Evolutionary conservation across 2,113 vertebrate species (phyloP), one percentile per base, ranked within the genome.

Genomic region (Dromaius novaehollandiae): DNA sequence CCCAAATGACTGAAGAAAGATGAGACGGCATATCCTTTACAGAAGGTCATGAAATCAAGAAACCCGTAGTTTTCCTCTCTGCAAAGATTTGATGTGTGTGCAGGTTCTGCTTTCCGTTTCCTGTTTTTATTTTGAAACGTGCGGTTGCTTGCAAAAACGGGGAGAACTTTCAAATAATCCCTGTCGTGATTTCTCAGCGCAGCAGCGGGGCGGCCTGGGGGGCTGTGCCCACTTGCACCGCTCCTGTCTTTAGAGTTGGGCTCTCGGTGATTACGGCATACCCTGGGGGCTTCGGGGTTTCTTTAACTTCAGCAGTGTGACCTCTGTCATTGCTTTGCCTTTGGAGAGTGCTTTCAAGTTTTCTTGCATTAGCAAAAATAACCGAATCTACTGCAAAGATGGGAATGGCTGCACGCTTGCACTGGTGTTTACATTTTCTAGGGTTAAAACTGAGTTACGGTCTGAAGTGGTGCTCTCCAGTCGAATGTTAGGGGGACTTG

Each of bases 31-130:
- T 79, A 21, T 8, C n/a, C 30, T 40, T 65, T 51, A 8, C 14
- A 15, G 66, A 36, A 46, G 15, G 44, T 17, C 44, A 46, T 6
- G 26, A 40, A 53, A n/a, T n/a, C 7, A 34, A 2, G 3, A 34
- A 53, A 70, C 48, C 26, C 82, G 65, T 40, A 8, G 44, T 80
- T 89, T 92, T 92, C 66, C 51, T 92, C 44, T 65, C 53, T 84
- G 38, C 44, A 13, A 61, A 77, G 48, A 28, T 55, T 80, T 65
- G 0, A 3, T 44, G 55, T 53, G 17, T 90, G 89, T 81, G 69
- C 82, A 82, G 68, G 80, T 97, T 90, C 90, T 94, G 89, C 91
- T 95, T 96, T 97, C 83, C 88, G 28, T 68, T 97, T 97, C 93
- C 93, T 46, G 38, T 86, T 97, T 95, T 81, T 96, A 73, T 93